Conservation (phyloP, 2,888 invertebrate species). For the Trissolcus brochymenae region DNA sequence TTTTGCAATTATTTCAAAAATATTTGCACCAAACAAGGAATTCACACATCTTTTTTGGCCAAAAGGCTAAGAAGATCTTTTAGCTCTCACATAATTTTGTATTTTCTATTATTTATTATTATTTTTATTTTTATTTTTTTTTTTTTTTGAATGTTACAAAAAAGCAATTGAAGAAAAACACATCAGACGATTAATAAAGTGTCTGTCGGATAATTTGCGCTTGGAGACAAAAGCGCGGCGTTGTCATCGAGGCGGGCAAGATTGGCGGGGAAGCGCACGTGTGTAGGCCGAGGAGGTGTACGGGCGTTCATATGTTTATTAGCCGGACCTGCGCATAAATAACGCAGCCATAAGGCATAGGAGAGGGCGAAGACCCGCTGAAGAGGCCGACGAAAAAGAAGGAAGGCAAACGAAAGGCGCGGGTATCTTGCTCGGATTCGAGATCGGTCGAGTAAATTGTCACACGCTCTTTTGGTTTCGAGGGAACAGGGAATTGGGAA, state of each 20-base stretch:
- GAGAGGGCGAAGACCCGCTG: slow-evolving; percentile 44
- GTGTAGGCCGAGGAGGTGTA: slow-evolving; percentile 68
- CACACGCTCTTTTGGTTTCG: slow-evolving; percentile 73
- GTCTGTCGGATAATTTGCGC: slow-evolving; percentile 38
- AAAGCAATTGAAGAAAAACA: too few species aligned
- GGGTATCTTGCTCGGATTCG: slow-evolving; percentile 60
- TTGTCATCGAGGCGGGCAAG: slow-evolving; percentile 16
- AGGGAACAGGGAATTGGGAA: slow-evolving; percentile 69
- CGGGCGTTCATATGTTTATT: slow-evolving; percentile 77
- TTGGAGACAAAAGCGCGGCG: slow-evolving; percentile 46
- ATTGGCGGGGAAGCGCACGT: slow-evolving; percentile 58
- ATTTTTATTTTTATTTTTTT: too few species aligned
- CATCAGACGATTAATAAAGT: slow-evolving; percentile 34
- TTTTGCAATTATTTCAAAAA: background rate
- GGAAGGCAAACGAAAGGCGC: slow-evolving; percentile 43
- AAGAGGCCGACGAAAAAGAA: slow-evolving; percentile 40
- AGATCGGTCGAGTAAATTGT: slow-evolving; percentile 76
- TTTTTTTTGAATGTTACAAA: too few species aligned
- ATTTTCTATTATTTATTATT: too few species aligned
- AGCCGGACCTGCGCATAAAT: slow-evolving; percentile 75
- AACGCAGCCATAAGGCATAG: slow-evolving; percentile 75
- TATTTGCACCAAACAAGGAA: background rate
- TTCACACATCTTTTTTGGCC: too few species aligned
- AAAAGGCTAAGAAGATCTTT: too few species aligned
- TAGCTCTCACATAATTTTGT: too few species aligned